Evolutionary conservation across 1,140 invertebrate species (phyloP).

Genomic region (Zaprionus lachaisei): DNA sequence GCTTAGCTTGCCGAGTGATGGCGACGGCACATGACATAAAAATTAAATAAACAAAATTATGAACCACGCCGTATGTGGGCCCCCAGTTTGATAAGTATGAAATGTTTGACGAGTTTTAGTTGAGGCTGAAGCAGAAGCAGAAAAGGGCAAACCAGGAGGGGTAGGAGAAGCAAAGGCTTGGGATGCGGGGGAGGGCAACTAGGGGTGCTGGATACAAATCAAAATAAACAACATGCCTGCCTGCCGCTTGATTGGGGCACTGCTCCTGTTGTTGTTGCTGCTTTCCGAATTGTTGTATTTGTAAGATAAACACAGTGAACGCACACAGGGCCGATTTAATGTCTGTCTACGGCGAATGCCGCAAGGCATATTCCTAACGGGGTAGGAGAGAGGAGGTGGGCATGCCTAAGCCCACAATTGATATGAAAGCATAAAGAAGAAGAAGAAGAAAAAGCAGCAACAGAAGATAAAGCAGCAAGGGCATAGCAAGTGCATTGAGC

Average conservation of each 20-base stretch:
- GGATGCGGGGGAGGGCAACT: neutral
- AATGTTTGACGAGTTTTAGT: conserved; percentile 51
- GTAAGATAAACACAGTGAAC: conserved; percentile 63
- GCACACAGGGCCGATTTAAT: conserved; percentile 56
- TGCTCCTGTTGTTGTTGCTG: conserved; percentile 38
- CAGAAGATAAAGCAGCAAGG: neutral
- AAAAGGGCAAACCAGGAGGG: neutral
- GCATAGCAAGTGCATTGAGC: conserved; percentile 39
- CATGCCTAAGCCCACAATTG: conserved; percentile 26
- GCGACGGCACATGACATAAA: conserved; percentile 78
- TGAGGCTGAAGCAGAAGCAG: conserved; percentile 29
- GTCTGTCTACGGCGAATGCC: conserved; percentile 44
- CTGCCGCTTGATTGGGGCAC: conserved; percentile 52
- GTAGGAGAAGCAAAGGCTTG: neutral
- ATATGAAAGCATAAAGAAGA: conserved; percentile 7
- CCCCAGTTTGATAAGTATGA: conserved; percentile 60
- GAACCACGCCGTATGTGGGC: conserved; percentile 68
- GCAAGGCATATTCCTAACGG: neutral
- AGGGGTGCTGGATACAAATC: conserved; percentile 53
- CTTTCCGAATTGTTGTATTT: conserved; percentile 73
- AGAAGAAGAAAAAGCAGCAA: neutral
- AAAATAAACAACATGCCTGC: conserved; percentile 72
- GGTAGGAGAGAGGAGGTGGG: neutral
- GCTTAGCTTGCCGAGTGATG: conserved; percentile 52
- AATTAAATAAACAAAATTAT: conserved; percentile 84